These are phyloP conservation scores for Diploscapter pachys DNA, from an alignment of 1,140 invertebrate species.

Conservation along the genomic window DNA sequence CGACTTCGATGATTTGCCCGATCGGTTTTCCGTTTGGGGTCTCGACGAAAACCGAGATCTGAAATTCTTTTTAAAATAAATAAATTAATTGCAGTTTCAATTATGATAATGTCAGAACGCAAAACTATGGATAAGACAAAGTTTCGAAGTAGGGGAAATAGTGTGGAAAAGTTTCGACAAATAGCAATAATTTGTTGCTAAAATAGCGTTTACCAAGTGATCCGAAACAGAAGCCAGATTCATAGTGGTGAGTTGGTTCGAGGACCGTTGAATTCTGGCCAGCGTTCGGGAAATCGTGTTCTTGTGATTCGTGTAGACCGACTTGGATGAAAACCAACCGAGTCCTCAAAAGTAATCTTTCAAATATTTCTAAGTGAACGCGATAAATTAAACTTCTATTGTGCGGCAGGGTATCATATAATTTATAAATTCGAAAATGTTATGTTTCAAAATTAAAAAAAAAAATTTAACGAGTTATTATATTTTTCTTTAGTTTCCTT, in stretches of 20 bases:
- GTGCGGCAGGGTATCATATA: too few species aligned
- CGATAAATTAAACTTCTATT: too few species aligned
- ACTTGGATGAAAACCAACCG: constrained; percentile 24
- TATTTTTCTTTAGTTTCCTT: too few species aligned
- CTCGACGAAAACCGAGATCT: constrained; percentile 26
- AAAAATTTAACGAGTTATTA: too few species aligned
- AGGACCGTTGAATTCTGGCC: constrained; percentile 17
- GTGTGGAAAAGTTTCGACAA: too few species aligned
- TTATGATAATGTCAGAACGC: too few species aligned
- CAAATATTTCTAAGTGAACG: too few species aligned
- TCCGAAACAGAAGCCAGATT: constrained; percentile 19
- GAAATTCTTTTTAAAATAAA: background rate
- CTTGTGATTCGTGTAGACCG: constrained; percentile 15
- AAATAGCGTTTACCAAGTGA: constrained; percentile 8
- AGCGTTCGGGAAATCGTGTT: constrained; percentile 20
- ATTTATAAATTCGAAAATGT: too few species aligned
- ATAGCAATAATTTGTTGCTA: too few species aligned
- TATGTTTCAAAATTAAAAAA: too few species aligned
- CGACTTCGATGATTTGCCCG: constrained; percentile 25
- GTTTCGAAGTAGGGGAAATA: background rate
- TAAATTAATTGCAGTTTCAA: background rate
- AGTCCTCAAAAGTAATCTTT: constrained; percentile 14
- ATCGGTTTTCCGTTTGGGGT: constrained; percentile 17
- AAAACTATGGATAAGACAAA: background rate
- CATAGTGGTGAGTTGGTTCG: constrained; percentile 20